Evolutionary conservation across 1,140 invertebrate species (phyloP).

Genomic region (Sminthurides bifidus): DNA sequence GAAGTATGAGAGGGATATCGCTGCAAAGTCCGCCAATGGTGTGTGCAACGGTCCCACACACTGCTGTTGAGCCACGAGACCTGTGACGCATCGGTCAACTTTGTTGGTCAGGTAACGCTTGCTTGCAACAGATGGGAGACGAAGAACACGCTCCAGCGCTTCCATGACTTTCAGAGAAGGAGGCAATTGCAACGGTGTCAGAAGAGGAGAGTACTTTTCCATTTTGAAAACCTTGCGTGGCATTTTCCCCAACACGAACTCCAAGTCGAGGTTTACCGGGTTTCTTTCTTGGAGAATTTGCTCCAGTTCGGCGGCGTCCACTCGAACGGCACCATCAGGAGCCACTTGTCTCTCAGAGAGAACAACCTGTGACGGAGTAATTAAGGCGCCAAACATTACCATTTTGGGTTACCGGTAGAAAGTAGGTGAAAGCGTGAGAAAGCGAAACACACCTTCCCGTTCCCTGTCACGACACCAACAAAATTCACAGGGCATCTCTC

Average conservation of each 20-base stretch:
- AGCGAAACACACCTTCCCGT: slow-evolving; percentile 52
- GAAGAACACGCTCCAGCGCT: slow-evolving; percentile 66
- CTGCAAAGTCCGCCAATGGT: slow-evolving; percentile 84
- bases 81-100: slow-evolving; percentile 94
- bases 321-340: slow-evolving; percentile 36
- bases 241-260: slow-evolving; percentile 79
- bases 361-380: slow-evolving; percentile 40
- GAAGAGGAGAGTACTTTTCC: slow-evolving; percentile 15
- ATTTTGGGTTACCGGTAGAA: neutral
- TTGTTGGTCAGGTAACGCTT: slow-evolving; percentile 91
- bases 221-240: slow-evolving; percentile 52
- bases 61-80: slow-evolving; percentile 89
- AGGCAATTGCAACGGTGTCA: slow-evolving; percentile 44
- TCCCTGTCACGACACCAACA: slow-evolving; percentile 81
- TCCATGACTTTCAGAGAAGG: slow-evolving; percentile 45
- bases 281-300: slow-evolving; percentile 36
- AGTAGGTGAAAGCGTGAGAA: slow-evolving; percentile 4
- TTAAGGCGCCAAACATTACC: neutral
- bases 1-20: slow-evolving; percentile 68
- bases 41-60: slow-evolving; percentile 93
- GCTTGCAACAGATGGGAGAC: slow-evolving; percentile 80
- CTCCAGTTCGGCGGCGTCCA: slow-evolving; percentile 24
- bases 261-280: slow-evolving; percentile 78
- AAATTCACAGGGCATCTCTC: slow-evolving; percentile 88
- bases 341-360: slow-evolving; percentile 50